A percentile compares a stretch with the other conserved stretches of the same genome.
These are phyloP conservation scores for Enteromius fasciolatus DNA, from an alignment of 2,797 vertebrate genomes.

Conservation along the genomic window DNA sequence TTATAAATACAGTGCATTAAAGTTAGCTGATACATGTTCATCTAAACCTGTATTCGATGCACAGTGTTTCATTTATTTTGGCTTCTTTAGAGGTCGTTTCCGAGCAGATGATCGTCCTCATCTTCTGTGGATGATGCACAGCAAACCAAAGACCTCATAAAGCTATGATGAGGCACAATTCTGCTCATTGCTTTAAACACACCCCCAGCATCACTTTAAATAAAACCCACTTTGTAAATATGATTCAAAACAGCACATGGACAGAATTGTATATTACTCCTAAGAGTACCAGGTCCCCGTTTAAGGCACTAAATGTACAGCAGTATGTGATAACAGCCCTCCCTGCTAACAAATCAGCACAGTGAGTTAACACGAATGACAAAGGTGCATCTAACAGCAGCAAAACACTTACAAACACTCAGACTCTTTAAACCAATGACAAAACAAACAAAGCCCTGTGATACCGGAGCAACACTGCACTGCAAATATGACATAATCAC, in stretches of 20 bases:
- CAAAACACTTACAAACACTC: neutral
- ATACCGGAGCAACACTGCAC: constrained; percentile 5
- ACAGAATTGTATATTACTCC: neutral
- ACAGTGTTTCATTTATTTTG: constrained; percentile 1
- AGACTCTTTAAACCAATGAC: neutral
- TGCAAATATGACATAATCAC: neutral
- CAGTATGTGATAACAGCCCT: neutral
- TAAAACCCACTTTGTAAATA: neutral
- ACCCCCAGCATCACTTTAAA: neutral
- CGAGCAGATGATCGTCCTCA: neutral
- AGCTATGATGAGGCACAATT: neutral
- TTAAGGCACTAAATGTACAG: constrained; percentile 38
- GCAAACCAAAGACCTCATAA: neutral
- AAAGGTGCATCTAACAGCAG: neutral
- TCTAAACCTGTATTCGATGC: neutral
- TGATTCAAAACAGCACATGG: neutral
- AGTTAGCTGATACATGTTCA: neutral
- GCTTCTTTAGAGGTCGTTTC: neutral
- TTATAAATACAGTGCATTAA: neutral
- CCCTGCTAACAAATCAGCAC: neutral
- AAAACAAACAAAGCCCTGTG: neutral
- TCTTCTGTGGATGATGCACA: neutral
- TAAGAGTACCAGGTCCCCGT: neutral
- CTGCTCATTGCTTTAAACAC: neutral
- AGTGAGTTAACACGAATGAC: neutral